Conservation (phyloP, 1,140 invertebrate species). For the Dreissena polymorpha region DNA sequence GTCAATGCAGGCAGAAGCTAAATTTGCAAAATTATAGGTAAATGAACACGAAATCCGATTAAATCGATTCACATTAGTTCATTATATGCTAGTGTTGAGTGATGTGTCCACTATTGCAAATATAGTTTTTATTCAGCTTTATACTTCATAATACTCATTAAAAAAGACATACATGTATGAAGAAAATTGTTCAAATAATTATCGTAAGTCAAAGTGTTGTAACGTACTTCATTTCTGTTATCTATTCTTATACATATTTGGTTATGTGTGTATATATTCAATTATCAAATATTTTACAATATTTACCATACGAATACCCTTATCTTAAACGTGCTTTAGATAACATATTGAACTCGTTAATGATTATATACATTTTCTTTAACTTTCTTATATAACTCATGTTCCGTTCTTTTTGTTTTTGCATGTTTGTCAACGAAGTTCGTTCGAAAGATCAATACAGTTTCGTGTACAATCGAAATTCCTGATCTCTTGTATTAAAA, state of each 20-base stretch:
- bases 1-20: conserved; percentile 7
- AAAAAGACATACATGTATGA: neutral
- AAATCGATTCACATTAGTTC: neutral
- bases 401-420: too few relatives aligned
- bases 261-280: too few relatives aligned
- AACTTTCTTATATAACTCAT: too few relatives aligned
- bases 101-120: neutral
- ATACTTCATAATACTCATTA: neutral
- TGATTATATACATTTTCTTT: too few relatives aligned
- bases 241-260: too few relatives aligned
- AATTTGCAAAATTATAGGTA: neutral
- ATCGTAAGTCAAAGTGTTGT: neutral
- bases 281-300: too few relatives aligned
- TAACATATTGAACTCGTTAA: too few relatives aligned
- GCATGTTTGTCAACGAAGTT: too few relatives aligned
- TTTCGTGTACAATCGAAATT: neutral
- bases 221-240: too few relatives aligned
- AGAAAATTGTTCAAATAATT: neutral
- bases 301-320: too few relatives aligned
- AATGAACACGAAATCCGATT: neutral
- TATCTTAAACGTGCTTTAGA: too few relatives aligned
- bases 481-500: neutral
- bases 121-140: neutral
- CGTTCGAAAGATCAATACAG: neutral
- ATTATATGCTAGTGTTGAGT: neutral